Evolutionary conservation across 2,888 invertebrate genomes (phyloP).

Genomic region (Hofmannophila pseudospretella): DNA sequence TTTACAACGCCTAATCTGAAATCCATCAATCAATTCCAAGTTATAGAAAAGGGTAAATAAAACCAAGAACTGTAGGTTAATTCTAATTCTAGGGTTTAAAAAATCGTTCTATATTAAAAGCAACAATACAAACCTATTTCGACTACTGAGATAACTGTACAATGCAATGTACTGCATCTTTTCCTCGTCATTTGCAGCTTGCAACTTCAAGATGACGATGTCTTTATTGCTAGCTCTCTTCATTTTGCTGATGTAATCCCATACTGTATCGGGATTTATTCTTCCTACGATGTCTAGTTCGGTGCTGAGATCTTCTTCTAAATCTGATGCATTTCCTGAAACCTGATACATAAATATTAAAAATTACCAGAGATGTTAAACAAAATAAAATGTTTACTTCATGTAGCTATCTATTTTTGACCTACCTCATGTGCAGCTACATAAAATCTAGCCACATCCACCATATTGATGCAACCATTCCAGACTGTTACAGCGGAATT

Average conservation of each 20-base stretch:
- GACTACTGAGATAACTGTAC: conserved; percentile 92
- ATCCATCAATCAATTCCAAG: conserved; percentile 12
- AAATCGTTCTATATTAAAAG: too few species aligned
- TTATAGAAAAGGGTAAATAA: too few species aligned
- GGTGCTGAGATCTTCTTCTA: conserved; percentile 85
- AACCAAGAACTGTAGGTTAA: too few species aligned
- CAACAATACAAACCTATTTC: conserved; percentile 77
- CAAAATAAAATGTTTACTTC: not conserved
- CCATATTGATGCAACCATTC: conserved; percentile 93
- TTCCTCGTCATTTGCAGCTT: conserved; percentile 89
- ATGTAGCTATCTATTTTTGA: not conserved
- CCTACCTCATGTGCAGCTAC: conserved; percentile 88
- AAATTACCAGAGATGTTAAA: not conserved
- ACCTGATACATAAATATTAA: conserved; percentile 39
- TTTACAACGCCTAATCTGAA: conserved; percentile 89
- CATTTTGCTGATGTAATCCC: conserved; percentile 96
- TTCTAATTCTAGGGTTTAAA: too few species aligned
- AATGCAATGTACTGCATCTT: conserved; percentile 90
- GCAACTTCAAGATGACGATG: conserved; percentile 88
- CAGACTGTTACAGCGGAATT: conserved; percentile 78
- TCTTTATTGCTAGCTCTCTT: conserved; percentile 92
- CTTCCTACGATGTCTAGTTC: conserved; percentile 93
- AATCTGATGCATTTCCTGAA: conserved; percentile 81
- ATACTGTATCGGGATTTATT: conserved; percentile 92
- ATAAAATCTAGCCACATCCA: conserved; percentile 92